Percentiles rank a stretch among this genome's conserved stretches.
Evolutionary conservation across 2,113 vertebrate genomes (phyloP).

Genomic region (Rhea pennata): DNA sequence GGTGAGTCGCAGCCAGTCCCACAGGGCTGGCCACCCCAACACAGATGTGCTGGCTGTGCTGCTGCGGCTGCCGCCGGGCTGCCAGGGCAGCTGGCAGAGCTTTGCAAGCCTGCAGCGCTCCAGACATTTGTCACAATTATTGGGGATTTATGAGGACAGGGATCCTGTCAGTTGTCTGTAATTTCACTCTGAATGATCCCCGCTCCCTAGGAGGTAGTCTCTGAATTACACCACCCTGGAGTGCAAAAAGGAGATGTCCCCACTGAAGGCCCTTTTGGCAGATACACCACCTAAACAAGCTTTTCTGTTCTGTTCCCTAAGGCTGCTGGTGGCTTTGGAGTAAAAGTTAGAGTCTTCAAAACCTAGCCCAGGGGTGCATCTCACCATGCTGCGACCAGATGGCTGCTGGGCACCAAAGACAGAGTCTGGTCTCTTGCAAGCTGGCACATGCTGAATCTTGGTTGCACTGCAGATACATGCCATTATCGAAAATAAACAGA

Average conservation of each 20-base stretch:
- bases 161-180: background rate
- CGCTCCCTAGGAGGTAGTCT: background rate
- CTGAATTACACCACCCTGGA: background rate
- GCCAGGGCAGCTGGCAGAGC: slow-evolving; percentile 25
- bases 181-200: background rate
- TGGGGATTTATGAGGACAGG: slow-evolving; percentile 32
- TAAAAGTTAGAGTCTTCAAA: background rate
- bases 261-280: background rate
- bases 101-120: background rate
- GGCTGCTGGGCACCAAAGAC: background rate
- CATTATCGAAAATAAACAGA: background rate
- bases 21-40: rapidly evolving
- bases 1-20: rapidly evolving
- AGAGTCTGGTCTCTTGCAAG: background rate
- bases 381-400: rapidly evolving
- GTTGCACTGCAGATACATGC: background rate
- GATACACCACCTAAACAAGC: background rate
- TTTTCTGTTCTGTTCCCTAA: background rate
- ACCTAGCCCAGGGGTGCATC: background rate
- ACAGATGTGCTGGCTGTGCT: background rate
- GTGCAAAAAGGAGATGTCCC: background rate
- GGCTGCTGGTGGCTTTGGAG: rapidly evolving
- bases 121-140: slow-evolving; percentile 21
- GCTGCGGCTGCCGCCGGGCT: background rate
- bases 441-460: background rate